phyloP scores from a whole-genome alignment of 1,140 invertebrate genomes.

The Mesaphorura yosii region DNA sequence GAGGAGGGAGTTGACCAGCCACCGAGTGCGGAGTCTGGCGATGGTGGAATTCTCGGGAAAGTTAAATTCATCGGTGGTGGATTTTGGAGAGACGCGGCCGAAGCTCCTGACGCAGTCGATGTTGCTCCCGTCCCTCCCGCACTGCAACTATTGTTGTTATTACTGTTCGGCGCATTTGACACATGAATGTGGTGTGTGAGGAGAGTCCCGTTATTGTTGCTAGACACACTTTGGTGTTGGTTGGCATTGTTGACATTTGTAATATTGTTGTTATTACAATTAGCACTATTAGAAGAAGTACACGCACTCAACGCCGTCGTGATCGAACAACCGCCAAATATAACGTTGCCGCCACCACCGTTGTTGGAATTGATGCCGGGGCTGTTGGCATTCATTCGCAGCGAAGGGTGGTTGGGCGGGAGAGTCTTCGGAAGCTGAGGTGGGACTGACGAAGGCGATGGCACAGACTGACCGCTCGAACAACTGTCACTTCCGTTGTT shows the following conservation, averaged over 20 bases:
- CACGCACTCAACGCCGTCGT: neutral
- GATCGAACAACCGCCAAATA: too few species aligned
- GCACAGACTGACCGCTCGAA: constrained; percentile 64
- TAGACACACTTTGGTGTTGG: neutral
- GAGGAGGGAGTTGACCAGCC: constrained; percentile 52
- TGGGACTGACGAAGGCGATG: constrained; percentile 42
- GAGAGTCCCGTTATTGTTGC: neutral
- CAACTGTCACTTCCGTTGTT: too few species aligned
- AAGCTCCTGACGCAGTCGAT: too few species aligned
- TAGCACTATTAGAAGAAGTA: neutral
- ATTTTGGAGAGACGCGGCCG: constrained; percentile 17
- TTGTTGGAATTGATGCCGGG: neutral
- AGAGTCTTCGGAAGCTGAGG: neutral
- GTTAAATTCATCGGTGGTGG: constrained; percentile 48
- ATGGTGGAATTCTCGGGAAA: constrained; percentile 58
- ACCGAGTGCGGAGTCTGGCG: constrained; percentile 54
- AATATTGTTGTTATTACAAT: constrained; percentile 3
- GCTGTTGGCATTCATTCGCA: neutral
- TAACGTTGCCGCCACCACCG: too few species aligned
- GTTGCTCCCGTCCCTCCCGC: too few species aligned
- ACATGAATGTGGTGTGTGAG: too few species aligned
- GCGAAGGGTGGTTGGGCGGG: neutral
- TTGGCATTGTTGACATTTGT: neutral
- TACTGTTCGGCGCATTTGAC: too few species aligned
- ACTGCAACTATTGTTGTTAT: too few species aligned